Percentiles rank a stretch among this genome's conserved stretches.
Evolutionary conservation across 1,140 invertebrate species (phyloP).

Genomic region (Bombyx mandarina): DNA sequence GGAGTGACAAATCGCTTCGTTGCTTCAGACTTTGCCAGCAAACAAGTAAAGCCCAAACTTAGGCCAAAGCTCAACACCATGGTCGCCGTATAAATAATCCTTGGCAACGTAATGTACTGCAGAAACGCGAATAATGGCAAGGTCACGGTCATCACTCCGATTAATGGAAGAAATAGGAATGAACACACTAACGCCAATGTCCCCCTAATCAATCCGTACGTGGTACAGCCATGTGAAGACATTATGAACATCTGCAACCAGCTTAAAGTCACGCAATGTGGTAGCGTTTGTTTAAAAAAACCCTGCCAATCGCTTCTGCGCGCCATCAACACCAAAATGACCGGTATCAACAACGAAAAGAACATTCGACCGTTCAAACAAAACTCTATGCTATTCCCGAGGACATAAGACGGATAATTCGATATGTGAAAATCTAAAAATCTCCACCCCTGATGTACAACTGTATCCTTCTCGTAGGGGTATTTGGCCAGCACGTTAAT

Average conservation of each 20-base stretch:
- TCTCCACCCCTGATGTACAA: constrained; percentile 83
- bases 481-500: constrained; percentile 87
- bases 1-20: constrained; percentile 77
- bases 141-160: constrained; percentile 81
- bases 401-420: constrained; percentile 84
- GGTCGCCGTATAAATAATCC: constrained; percentile 73
- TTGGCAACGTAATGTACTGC: constrained; percentile 78
- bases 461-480: constrained; percentile 85
- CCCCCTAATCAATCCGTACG: constrained; percentile 83
- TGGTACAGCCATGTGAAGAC: constrained; percentile 84
- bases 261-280: constrained; percentile 87
- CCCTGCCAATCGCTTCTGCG: constrained; percentile 82
- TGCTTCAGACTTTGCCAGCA: constrained; percentile 73
- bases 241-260: constrained; percentile 89
- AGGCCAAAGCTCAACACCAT: constrained; percentile 71
- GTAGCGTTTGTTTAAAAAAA: constrained; percentile 82
- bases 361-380: constrained; percentile 85
- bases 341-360: constrained; percentile 82
- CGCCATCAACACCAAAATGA: constrained; percentile 81
- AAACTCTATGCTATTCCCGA: constrained; percentile 87
- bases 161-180: constrained; percentile 82
- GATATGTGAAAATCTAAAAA: constrained; percentile 85
- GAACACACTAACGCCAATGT: constrained; percentile 83
- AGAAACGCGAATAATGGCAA: constrained; percentile 80
- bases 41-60: constrained; percentile 74